phyloP scores from a whole-genome alignment of 2,113 vertebrate genomes.

The Xyliphius kryptos region DNA sequence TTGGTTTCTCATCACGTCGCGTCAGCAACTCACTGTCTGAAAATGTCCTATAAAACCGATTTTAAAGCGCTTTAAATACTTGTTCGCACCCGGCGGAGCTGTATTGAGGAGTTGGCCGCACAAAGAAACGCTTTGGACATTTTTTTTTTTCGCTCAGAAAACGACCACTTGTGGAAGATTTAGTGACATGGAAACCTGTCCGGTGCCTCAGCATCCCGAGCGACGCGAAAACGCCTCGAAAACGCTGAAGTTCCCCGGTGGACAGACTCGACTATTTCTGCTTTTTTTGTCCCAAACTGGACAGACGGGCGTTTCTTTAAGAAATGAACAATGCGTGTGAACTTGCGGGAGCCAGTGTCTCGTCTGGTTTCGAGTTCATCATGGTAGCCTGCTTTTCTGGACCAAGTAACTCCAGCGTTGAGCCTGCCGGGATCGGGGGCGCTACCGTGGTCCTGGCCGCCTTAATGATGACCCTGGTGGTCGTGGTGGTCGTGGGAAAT shows the following conservation, averaged over 20 bases:
- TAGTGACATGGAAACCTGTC: background rate
- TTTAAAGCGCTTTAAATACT: background rate
- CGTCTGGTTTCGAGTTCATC: conserved; percentile 25
- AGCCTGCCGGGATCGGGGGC: conserved; percentile 49
- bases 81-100: background rate
- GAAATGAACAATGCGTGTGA: conserved; percentile 18
- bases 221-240: background rate
- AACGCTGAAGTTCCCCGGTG: background rate
- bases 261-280: background rate
- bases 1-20: background rate
- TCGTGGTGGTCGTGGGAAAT: conserved; percentile 77
- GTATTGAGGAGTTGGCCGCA: background rate
- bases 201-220: background rate
- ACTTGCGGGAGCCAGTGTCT: background rate
- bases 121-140: background rate
- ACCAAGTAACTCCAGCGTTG: conserved; percentile 56
- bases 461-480: conserved; percentile 72
- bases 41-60: background rate
- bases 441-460: conserved; percentile 60
- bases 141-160: background rate
- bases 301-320: background rate
- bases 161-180: background rate
- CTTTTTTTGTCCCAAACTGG: background rate
- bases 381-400: conserved; percentile 54
- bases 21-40: no score